Base-by-base conservation (phyloP, 2,888 invertebrate genomes). In the Melipona bicolor region DNA sequence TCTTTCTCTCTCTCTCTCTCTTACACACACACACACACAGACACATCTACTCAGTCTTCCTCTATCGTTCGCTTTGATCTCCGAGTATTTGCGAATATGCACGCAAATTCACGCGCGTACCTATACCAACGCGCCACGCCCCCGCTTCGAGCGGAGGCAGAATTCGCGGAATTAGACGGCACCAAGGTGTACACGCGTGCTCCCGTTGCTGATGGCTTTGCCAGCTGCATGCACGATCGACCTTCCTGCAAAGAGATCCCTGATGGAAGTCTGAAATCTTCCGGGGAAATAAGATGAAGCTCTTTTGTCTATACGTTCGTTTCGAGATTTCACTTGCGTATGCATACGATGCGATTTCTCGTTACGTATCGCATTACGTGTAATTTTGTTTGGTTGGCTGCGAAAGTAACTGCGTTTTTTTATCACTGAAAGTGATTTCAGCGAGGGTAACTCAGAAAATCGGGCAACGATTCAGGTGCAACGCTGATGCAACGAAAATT, bases 191-290 rank as follows among this genome's bases (percentile, higher is more conserved):
- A 70, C 83, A 68, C 79, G 77, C 83, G 71, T 73, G 79, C 79
- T 75, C 71, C 67, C 49, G 77, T 79, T 77, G 70, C 24, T 54
- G 61, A 49, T 71, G 79, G 75, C 83, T 87, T 85, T 80, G 81
- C 79, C 77, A 62, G 36, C 79, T 85, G 88, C 85, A 87, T 88
- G 83, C 85, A 74, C 88, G 85, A 87, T 85, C 79, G 77, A 75
- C 62, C 74, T 49, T 4, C 32, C 32, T n/a, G 54, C n/a, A 54
- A 13, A 24, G 27, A 27, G 52, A 52, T 21, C 21, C 69, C 15
- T 32, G 69, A 3, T 11, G 52, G 0, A 19, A n/a, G 54, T 54
- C 17, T 17, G 54, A n/a, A 36, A 54, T 17, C 11, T 65, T 19
- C n/a, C 6, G 61, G 2, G 17, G 61, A 17, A 61, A 61, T 43